phyloP scores from a whole-genome alignment of 2,888 invertebrate species.

The Anthophora plumipes region DNA sequence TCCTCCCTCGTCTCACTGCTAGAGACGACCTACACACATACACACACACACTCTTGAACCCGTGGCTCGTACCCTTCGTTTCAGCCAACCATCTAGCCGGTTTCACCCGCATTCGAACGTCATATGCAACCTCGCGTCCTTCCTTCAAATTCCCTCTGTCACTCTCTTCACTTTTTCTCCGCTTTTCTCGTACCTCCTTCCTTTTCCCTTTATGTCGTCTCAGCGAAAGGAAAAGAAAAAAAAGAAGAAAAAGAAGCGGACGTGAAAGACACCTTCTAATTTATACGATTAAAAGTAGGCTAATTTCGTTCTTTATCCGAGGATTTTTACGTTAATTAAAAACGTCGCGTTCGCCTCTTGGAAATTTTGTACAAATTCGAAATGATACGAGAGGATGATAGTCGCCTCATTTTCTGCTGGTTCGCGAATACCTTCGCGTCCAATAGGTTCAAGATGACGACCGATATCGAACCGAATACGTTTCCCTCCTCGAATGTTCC shows the following conservation, averaged over 20 bases:
- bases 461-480: not conserved
- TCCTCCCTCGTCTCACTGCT: constrained; percentile 49
- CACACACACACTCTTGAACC: not conserved
- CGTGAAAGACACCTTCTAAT: constrained; percentile 4
- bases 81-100: constrained; percentile 36
- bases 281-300: constrained; percentile 10
- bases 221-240: not conserved
- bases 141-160: constrained; percentile 19
- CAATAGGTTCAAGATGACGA: not conserved
- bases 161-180: not conserved
- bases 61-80: constrained; percentile 32
- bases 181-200: not conserved
- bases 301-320: not conserved
- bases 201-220: not conserved
- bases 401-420: not conserved
- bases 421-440: not conserved
- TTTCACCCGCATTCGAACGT: constrained; percentile 45
- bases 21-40: constrained; percentile 44
- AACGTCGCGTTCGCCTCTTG: not conserved
- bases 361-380: not conserved
- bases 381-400: not conserved
- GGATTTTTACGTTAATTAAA: not conserved
- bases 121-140: constrained; percentile 42
- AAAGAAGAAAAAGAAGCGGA: no score
- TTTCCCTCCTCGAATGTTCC: not conserved